Conservation (phyloP, 1,140 invertebrate species). For the Heterodera schachtii region DNA sequence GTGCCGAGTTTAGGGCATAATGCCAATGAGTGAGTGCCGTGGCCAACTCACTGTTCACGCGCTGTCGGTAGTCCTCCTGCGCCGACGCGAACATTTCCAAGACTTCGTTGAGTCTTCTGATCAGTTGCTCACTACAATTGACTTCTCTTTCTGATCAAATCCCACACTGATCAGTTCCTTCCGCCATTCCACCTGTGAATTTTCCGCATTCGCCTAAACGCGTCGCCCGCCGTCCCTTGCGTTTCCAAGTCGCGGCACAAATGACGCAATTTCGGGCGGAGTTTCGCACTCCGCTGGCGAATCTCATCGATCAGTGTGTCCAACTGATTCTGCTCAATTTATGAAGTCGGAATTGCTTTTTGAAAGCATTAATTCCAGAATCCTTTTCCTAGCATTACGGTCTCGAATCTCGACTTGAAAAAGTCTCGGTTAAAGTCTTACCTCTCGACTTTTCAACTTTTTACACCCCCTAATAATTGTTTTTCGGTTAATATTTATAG, state of each 20-base stretch:
- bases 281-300: constrained; percentile 34
- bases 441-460: no score
- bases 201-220: constrained; percentile 43
- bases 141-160: no score
- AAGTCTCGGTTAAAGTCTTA: no score
- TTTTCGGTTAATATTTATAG: no score
- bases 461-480: no score
- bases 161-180: background rate
- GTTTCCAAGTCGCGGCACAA: constrained; percentile 36
- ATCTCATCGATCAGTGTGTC: constrained; percentile 50
- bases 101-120: constrained; percentile 42
- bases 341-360: no score
- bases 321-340: constrained; percentile 38
- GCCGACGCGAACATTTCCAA: constrained; percentile 41
- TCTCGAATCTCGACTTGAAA: no score
- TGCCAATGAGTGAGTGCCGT: background rate
- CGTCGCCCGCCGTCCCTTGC: background rate
- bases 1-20: background rate
- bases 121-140: constrained; percentile 37
- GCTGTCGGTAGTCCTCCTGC: constrained; percentile 50
- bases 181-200: constrained; percentile 32
- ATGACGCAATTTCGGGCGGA: constrained; percentile 38
- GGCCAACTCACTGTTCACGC: constrained; percentile 44
- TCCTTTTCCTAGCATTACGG: no score
- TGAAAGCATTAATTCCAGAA: no score